These are phyloP conservation scores for Iselma pallidipennis DNA, from an alignment of 2,888 invertebrate genomes.

Conservation along the genomic window DNA sequence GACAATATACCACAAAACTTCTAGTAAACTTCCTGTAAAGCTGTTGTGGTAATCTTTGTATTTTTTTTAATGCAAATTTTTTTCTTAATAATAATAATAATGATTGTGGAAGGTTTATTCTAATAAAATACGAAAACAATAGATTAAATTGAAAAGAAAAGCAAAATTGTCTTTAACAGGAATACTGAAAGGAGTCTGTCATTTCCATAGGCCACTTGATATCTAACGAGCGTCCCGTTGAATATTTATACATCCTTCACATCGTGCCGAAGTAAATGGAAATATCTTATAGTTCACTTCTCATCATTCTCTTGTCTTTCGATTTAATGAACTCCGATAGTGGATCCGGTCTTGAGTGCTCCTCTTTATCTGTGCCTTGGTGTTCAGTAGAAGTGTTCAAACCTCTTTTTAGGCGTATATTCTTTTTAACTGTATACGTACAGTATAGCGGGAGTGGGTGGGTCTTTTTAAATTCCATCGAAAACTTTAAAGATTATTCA, in stretches of 20 bases:
- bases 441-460: too few species aligned
- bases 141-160: too few species aligned
- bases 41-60: too few species aligned
- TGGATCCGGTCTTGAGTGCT: conserved; percentile 32
- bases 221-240: conserved; percentile 48
- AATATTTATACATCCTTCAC: conserved; percentile 50
- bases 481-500: conserved; percentile 21
- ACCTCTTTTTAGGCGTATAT: conserved; percentile 7
- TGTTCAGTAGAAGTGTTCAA: not conserved
- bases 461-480: too few species aligned
- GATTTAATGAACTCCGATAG: conserved; percentile 37
- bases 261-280: conserved; percentile 45
- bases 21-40: too few species aligned
- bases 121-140: too few species aligned
- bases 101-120: too few species aligned
- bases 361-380: conserved; percentile 27
- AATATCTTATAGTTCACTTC: conserved; percentile 41
- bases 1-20: too few species aligned
- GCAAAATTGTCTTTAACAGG: too few species aligned
- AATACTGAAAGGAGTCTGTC: conserved; percentile 30
- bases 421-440: conserved; percentile 14
- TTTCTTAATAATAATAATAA: too few species aligned
- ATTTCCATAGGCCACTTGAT: conserved; percentile 49
- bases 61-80: too few species aligned
- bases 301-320: conserved; percentile 35